Conservation (phyloP, 2,888 invertebrate genomes). For the Plagodis pulveraria region DNA sequence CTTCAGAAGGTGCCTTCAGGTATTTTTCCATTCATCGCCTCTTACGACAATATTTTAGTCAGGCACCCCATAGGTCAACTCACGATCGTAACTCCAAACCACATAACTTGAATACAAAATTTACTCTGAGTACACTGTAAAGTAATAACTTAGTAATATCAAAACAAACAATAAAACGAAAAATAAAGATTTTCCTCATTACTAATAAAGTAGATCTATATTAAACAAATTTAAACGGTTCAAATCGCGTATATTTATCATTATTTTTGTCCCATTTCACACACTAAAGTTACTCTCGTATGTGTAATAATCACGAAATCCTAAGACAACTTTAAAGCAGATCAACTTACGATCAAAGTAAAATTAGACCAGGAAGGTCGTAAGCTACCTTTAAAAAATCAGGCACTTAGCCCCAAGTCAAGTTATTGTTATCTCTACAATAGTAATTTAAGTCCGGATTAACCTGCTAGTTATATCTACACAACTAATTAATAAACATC, state of each 20-base stretch:
- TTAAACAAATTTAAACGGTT: too few relatives aligned
- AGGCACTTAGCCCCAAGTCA: conserved; percentile 58
- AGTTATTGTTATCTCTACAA: conserved; percentile 65
- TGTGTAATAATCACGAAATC: too few relatives aligned
- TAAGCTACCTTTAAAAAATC: conserved; percentile 30
- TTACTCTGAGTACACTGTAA: background rate
- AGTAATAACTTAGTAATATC: conserved; percentile 3
- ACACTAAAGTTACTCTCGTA: too few relatives aligned
- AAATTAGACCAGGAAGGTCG: conserved; percentile 24
- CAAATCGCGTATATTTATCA: too few relatives aligned
- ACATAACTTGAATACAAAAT: background rate
- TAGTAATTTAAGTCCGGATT: conserved; percentile 61
- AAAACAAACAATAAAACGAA: conserved; percentile 18
- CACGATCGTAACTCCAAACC: too few relatives aligned
- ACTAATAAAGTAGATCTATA: conserved; percentile 40
- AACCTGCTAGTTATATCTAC: conserved; percentile 66
- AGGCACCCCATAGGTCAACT: too few relatives aligned
- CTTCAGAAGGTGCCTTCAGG: too few relatives aligned
- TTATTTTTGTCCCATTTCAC: too few relatives aligned
- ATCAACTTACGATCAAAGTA: conserved; percentile 27
- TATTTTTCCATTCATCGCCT: too few relatives aligned
- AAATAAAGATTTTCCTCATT: conserved; percentile 41
- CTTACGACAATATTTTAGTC: too few relatives aligned
- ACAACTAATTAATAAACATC: conserved; percentile 81
- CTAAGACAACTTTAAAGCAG: too few relatives aligned